phyloP scores from a whole-genome alignment of 2,797 vertebrate species.

The Myoxocephalus aenaeus region DNA sequence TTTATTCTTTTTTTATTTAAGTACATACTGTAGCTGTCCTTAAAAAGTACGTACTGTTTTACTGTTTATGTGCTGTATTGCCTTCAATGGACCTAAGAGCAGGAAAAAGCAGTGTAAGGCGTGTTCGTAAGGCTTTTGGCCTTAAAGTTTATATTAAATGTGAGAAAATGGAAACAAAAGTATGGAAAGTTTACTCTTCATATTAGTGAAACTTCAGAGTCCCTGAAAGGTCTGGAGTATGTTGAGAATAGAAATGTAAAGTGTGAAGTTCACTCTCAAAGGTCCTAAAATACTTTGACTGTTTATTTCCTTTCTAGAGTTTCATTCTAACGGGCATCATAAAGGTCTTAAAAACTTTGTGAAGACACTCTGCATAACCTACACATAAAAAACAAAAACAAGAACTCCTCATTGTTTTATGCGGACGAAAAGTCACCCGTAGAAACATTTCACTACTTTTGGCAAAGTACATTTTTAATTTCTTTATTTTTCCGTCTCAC shows the following conservation, averaged over 20 bases:
- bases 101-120: not conserved
- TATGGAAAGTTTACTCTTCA: not conserved
- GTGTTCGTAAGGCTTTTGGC: not conserved
- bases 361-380: constrained; percentile 43
- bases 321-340: constrained; percentile 30
- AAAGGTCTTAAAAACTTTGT: constrained; percentile 53
- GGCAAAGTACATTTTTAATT: constrained; percentile 60
- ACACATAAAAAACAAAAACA: constrained; percentile 15
- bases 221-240: constrained; percentile 16
- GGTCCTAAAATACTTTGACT: constrained; percentile 22
- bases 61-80: too few species aligned
- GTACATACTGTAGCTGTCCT: not conserved
- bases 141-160: constrained; percentile 4
- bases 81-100: not conserved
- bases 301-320: constrained; percentile 30
- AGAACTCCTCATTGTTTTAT: constrained; percentile 21
- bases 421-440: not conserved
- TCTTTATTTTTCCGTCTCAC: constrained; percentile 33
- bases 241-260: constrained; percentile 26
- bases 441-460: constrained; percentile 61
- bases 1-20: not conserved
- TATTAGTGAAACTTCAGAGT: constrained; percentile 1
- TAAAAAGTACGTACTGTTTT: not conserved
- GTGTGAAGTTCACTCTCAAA: constrained; percentile 28
- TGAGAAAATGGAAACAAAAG: not conserved